These are phyloP conservation scores for Noctilio leporinus DNA, from an alignment of 2,113 vertebrate genomes.

Conservation along the genomic window DNA sequence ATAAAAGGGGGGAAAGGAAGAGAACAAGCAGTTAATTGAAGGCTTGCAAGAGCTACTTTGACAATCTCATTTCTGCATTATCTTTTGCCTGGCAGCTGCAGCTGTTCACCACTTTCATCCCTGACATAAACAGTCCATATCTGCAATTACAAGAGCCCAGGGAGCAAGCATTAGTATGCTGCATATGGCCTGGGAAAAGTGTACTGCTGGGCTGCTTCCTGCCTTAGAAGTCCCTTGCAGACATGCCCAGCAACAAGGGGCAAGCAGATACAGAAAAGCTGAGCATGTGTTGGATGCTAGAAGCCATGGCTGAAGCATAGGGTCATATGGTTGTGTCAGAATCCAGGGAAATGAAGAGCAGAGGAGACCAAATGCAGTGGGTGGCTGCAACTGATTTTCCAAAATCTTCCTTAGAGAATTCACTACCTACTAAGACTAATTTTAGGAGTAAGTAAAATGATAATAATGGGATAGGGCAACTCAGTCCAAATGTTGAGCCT, in stretches of 20 bases:
- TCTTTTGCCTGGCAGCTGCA: constrained; percentile 34
- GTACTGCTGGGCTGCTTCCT: not conserved
- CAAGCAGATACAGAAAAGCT: not conserved
- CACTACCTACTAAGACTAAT: not conserved
- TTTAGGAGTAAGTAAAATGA: not conserved
- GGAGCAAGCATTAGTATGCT: constrained; percentile 27
- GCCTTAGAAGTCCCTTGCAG: not conserved
- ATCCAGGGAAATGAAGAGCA: not conserved
- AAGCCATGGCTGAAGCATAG: not conserved
- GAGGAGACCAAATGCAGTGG: not conserved
- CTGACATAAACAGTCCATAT: constrained; percentile 36
- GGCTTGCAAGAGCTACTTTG: not conserved
- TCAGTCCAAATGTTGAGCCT: not conserved
- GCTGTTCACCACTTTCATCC: constrained; percentile 15
- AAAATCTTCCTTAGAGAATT: not conserved
- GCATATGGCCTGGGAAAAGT: not conserved
- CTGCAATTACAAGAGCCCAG: constrained; percentile 30
- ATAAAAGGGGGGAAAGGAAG: not conserved
- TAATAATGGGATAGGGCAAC: not conserved
- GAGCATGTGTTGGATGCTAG: not conserved
- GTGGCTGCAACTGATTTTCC: not conserved
- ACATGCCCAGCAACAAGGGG: constrained; percentile 33
- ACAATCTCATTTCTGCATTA: not conserved
- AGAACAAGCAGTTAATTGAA: not conserved
- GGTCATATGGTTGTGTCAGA: not conserved